Conservation (phyloP, 2,797 vertebrate species). For the Mergus octosetaceus region DNA sequence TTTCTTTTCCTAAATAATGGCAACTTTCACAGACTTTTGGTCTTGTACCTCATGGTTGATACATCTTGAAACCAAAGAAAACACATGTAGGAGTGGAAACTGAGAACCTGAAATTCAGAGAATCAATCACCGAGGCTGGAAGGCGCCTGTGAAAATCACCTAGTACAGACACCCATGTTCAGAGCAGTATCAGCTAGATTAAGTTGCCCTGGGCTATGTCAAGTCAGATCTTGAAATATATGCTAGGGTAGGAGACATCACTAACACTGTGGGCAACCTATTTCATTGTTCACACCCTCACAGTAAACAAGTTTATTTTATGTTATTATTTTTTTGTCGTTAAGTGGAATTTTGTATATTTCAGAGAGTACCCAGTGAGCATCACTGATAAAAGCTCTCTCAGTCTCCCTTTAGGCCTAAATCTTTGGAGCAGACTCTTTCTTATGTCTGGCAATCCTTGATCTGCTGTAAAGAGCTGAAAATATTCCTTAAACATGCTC, state of each 20-base stretch:
- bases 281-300: neutral
- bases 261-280: neutral
- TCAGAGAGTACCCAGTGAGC: neutral
- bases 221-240: neutral
- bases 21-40: neutral
- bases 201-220: neutral
- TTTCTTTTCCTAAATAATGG: neutral
- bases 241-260: neutral
- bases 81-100: neutral
- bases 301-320: neutral
- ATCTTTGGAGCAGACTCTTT: neutral
- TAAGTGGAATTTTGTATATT: neutral
- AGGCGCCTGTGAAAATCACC: neutral
- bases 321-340: no score
- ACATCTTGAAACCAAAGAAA: neutral
- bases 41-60: neutral
- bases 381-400: neutral
- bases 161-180: neutral
- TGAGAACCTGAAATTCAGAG: neutral
- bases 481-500: neutral
- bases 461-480: neutral
- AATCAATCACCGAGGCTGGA: no score
- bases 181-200: rapidly evolving
- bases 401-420: neutral
- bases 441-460: neutral